Percentiles rank a stretch among this genome's conserved stretches.
These are phyloP conservation scores for Bombus balteatus DNA, from an alignment of 1,140 invertebrate genomes.

Conservation along the genomic window DNA sequence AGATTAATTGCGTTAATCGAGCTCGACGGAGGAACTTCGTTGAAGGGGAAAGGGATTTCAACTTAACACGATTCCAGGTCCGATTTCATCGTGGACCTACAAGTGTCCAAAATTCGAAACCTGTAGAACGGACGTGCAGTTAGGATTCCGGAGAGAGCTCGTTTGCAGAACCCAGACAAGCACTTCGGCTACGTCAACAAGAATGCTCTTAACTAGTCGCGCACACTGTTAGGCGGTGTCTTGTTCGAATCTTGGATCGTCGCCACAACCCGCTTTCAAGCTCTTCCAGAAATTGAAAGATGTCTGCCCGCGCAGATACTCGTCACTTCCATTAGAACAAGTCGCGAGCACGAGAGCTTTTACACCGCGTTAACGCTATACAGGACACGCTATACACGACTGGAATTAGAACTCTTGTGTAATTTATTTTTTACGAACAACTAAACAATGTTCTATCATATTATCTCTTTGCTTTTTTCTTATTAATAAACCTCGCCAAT, in stretches of 20 bases:
- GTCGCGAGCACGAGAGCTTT: slow-evolving; percentile 53
- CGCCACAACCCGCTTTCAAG: slow-evolving; percentile 29
- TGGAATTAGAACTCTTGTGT: not conserved
- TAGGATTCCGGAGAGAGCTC: not conserved
- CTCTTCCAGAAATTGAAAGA: slow-evolving; percentile 51
- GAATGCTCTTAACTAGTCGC: slow-evolving; percentile 15
- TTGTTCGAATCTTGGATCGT: slow-evolving; percentile 40
- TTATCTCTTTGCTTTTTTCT: not conserved
- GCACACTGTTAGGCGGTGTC: not conserved
- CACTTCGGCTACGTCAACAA: slow-evolving; percentile 8
- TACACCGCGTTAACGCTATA: slow-evolving; percentile 57
- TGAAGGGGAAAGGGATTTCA: not conserved
- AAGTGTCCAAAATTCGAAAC: not conserved
- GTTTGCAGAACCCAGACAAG: not conserved
- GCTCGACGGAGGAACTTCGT: not conserved
- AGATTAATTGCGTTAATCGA: not conserved
- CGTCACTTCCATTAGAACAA: slow-evolving; percentile 55
- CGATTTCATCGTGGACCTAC: not conserved
- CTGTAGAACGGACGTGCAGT: not conserved
- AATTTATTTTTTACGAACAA: not conserved
- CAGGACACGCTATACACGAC: not conserved
- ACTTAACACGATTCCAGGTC: not conserved
- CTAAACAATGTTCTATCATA: not conserved
- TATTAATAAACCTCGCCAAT: too few relatives aligned
- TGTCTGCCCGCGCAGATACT: slow-evolving; percentile 9